phyloP scores from a whole-genome alignment of 2,888 invertebrate species.

The Thecocarcelia acutangulata region DNA sequence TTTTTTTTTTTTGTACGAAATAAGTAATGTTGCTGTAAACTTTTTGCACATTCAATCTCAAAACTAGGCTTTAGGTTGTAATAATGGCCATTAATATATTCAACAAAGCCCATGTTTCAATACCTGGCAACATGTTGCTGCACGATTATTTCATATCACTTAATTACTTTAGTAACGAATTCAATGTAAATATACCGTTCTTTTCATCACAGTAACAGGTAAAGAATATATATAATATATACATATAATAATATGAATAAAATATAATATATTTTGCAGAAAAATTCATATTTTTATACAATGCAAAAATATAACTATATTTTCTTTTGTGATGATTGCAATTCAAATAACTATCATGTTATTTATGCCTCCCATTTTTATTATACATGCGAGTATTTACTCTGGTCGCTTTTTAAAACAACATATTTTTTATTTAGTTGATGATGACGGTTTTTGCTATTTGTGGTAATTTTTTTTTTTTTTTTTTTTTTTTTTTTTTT shows the following conservation, averaged over 20 bases:
- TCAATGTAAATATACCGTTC: background rate
- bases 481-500: constrained; percentile 26
- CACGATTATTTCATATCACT: background rate
- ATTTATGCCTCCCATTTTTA: constrained; percentile 16
- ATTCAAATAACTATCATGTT: constrained; percentile 36
- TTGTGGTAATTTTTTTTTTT: constrained; percentile 33
- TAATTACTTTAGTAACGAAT: too few relatives aligned
- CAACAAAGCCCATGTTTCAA: too few relatives aligned
- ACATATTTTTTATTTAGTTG: constrained; percentile 10
- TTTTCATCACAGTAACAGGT: background rate
- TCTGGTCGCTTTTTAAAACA: constrained; percentile 4
- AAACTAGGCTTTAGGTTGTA: too few relatives aligned
- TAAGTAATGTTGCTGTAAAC: too few relatives aligned
- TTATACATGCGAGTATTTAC: background rate
- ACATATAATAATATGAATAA: too few relatives aligned
- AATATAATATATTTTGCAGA: too few relatives aligned
- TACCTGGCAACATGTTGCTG: constrained; percentile 13
- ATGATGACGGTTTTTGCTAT: constrained; percentile 16
- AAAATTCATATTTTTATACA: too few relatives aligned
- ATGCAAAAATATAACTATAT: background rate
- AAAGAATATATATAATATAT: too few relatives aligned
- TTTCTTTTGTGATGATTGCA: constrained; percentile 3
- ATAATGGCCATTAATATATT: too few relatives aligned
- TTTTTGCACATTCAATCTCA: too few relatives aligned
- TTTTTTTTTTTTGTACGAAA: too few relatives aligned